Conservation (phyloP, 1,140 invertebrate species). For the Zaprionus capensis region DNA sequence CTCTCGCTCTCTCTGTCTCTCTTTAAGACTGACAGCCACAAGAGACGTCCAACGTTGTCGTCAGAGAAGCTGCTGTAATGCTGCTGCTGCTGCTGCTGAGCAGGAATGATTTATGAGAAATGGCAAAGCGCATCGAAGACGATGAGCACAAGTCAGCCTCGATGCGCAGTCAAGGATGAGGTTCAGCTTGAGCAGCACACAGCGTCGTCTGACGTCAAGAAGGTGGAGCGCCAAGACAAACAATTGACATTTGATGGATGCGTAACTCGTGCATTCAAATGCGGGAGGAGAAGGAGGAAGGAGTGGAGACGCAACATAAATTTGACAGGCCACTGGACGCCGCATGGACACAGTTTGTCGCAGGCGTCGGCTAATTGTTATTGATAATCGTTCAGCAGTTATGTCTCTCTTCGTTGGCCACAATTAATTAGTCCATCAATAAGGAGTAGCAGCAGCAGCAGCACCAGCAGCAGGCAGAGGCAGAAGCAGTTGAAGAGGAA, state of each 20-base stretch:
- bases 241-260: conserved; percentile 83
- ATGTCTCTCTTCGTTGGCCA: conserved; percentile 51
- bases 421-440: conserved; percentile 79
- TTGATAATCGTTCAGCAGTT: conserved; percentile 67
- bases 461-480: conserved; percentile 1
- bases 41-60: conserved; percentile 49
- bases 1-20: background rate
- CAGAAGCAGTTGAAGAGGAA: background rate
- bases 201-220: conserved; percentile 34
- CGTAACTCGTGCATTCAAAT: conserved; percentile 82
- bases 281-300: conserved; percentile 11
- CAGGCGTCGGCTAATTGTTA: conserved; percentile 78
- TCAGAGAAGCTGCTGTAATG: conserved; percentile 52
- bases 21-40: conserved; percentile 53
- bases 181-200: background rate
- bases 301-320: conserved; percentile 35
- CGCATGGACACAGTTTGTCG: conserved; percentile 32
- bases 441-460: background rate
- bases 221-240: conserved; percentile 79
- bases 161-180: conserved; percentile 2
- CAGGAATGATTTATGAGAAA: conserved; percentile 79
- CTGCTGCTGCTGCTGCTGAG: conserved; percentile 22
- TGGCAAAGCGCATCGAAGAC: conserved; percentile 49
- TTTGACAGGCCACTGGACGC: conserved; percentile 60
- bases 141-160: conserved; percentile 5